Evolutionary conservation across 2,797 vertebrate species (phyloP).

Genomic region (Helicolenus hilgendorfi): DNA sequence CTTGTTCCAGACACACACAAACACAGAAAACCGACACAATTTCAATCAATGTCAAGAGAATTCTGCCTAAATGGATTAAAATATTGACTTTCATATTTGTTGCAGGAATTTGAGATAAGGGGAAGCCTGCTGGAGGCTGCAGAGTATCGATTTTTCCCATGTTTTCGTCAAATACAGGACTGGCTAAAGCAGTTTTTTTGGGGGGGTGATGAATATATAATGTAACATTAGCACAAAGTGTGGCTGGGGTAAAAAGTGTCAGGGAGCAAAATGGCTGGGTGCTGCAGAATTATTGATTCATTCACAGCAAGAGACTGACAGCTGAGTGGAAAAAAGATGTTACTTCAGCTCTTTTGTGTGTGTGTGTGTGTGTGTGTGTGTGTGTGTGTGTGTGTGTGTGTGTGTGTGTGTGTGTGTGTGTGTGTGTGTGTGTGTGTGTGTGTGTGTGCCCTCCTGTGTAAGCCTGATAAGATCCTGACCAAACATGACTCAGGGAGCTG

Average conservation of each 20-base stretch:
- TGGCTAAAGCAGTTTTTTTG: constrained; percentile 43
- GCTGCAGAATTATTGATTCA: constrained; percentile 75
- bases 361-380: neutral
- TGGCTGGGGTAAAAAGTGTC: constrained; percentile 3
- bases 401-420: neutral
- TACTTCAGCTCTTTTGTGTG: constrained; percentile 28
- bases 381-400: neutral
- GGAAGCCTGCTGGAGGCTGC: constrained; percentile 43
- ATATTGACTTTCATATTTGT: constrained; percentile 74
- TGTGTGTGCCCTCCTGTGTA: constrained; percentile 17
- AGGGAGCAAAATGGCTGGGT: constrained; percentile 24
- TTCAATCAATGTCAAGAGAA: constrained; percentile 39
- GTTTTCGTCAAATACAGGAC: constrained; percentile 62
- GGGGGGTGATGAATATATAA: constrained; percentile 25
- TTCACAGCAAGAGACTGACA: constrained; percentile 46
- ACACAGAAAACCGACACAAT: constrained; percentile 18
- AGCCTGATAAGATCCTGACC: constrained; percentile 57
- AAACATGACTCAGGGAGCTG: constrained; percentile 65
- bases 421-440: constrained; percentile 2
- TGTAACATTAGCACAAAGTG: constrained; percentile 64
- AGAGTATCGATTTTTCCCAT: constrained; percentile 66
- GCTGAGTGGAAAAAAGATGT: constrained; percentile 28
- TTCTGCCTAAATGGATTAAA: constrained; percentile 58
- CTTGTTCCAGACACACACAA: neutral
- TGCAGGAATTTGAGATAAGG: constrained; percentile 72